phyloP scores from a whole-genome alignment of 2,113 vertebrate genomes.

The Menidia beryllina region DNA sequence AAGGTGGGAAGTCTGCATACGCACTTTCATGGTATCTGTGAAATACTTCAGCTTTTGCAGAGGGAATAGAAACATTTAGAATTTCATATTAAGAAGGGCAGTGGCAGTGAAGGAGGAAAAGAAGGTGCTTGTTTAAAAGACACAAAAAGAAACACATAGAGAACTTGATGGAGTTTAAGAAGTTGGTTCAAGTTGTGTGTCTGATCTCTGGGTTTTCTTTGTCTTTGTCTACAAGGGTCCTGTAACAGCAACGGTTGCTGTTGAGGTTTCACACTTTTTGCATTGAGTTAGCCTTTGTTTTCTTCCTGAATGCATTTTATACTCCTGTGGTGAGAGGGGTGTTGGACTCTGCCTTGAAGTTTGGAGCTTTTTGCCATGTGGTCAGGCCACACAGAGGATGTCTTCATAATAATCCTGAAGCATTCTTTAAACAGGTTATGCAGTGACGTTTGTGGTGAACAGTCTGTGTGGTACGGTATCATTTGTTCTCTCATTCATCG shows the following conservation, averaged over 20 bases:
- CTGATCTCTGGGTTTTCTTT: not conserved
- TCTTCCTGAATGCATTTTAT: conserved; percentile 3
- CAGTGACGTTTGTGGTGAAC: conserved; percentile 14
- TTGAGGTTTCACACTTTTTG: conserved; percentile 4
- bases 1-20: conserved; percentile 57
- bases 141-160: not conserved
- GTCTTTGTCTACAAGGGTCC: not conserved
- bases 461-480: conserved; percentile 36
- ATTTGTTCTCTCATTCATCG: not conserved
- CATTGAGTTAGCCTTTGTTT: conserved; percentile 15
- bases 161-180: not conserved
- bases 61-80: conserved; percentile 18
- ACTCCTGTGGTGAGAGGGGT: conserved; percentile 20
- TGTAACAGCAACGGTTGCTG: not conserved
- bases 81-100: not conserved
- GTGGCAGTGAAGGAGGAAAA: not conserved
- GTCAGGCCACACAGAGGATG: conserved; percentile 57
- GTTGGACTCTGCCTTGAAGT: conserved; percentile 44
- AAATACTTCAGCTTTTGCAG: conserved; percentile 59
- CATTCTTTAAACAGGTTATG: not conserved
- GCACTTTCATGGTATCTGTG: conserved; percentile 67
- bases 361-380: conserved; percentile 29
- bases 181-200: not conserved
- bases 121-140: not conserved
- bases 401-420: conserved; percentile 8